Evolutionary conservation across 2,113 vertebrate genomes (phyloP), one percentile per base, ranked within the genome.

Genomic region (Petromus typicus): DNA sequence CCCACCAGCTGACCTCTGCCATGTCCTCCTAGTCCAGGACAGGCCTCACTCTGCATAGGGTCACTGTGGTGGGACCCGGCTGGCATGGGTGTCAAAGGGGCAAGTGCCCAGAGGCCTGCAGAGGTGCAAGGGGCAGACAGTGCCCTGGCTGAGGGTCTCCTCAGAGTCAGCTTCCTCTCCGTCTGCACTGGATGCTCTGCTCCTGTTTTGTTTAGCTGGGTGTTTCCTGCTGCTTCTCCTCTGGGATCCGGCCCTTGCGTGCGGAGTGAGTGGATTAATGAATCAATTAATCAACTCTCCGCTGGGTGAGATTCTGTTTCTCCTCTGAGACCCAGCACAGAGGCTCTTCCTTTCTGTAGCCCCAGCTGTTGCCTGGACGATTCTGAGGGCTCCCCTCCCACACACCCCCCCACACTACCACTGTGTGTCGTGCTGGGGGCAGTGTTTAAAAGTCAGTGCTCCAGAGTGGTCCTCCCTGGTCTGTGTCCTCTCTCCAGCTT

Each of bases 121-220:
- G 16, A 45, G 40, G 51, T 20, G 7, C 45, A 1, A 27, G 22
- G 27, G 25, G 59, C 13, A 20, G 85, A 63, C 16, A 34, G 7
- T 4, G 0, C 4, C 45, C 4, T 4, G 0, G 11, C 76, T 63
- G 56, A 25, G 43, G 37, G 12, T 45, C 10, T 17, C 5, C 23
- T 71, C 69, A 0, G 0, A 0, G 51, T 5, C 43, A 32, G 76
- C 48, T 71, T 32, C 54, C 82, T 95, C 81, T 32, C 63, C 3
- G 0, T 69, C 45, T 14, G 11, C 32, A 1, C 37, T 0, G 13
- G 56, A 13, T 2, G 5, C 11, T 37, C 48, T 6, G 0, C 1
- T 22, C 63, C 64, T 37, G 95, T 25, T 45, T 93, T 22, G 25
- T 67, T 54, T 0, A 25, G 37, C 34, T 2, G 45, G 34, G 61